Evolutionary conservation across 37 sponge, comb jelly and placozoan genomes (phyloP).

Genomic region (Axinella damicornis): DNA sequence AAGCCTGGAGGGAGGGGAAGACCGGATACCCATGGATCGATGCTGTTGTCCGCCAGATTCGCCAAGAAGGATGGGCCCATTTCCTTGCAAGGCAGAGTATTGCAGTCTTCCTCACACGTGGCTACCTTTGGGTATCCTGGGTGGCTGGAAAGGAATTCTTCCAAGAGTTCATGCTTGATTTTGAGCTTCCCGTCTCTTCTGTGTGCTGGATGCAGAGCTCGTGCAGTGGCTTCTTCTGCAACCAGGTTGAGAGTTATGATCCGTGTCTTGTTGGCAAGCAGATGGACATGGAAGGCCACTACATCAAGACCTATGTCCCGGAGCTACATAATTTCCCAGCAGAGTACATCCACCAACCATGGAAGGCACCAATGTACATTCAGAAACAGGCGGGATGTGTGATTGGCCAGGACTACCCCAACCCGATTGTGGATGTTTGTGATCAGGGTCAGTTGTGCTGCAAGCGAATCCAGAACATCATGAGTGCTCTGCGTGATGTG

Average conservation of each 20-base stretch:
- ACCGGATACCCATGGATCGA: constrained; percentile 95
- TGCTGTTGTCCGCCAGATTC: constrained; percentile 84
- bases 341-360: constrained; percentile 89
- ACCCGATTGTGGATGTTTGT: constrained; percentile 70
- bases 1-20: constrained; percentile 60
- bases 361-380: constrained; percentile 80
- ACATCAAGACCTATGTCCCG: constrained; percentile 81
- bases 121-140: constrained; percentile 91
- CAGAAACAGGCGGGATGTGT: constrained; percentile 83
- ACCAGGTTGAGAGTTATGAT: constrained; percentile 59
- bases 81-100: constrained; percentile 76
- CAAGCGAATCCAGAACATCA: constrained; percentile 59
- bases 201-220: constrained; percentile 91
- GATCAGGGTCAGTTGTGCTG: constrained; percentile 74
- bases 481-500: constrained; percentile 46
- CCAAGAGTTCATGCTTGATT: constrained; percentile 81
- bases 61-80: constrained; percentile 85
- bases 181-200: constrained; percentile 85
- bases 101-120: constrained; percentile 91
- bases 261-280: constrained; percentile 73
- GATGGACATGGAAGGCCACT: constrained; percentile 83
- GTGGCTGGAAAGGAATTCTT: constrained; percentile 87
- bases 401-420: constrained; percentile 89
- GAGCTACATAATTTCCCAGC: constrained; percentile 76
- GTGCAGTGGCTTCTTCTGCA: constrained; percentile 85